phyloP scores from a whole-genome alignment of 2,113 vertebrate genomes.

The Loxodonta africana region DNA sequence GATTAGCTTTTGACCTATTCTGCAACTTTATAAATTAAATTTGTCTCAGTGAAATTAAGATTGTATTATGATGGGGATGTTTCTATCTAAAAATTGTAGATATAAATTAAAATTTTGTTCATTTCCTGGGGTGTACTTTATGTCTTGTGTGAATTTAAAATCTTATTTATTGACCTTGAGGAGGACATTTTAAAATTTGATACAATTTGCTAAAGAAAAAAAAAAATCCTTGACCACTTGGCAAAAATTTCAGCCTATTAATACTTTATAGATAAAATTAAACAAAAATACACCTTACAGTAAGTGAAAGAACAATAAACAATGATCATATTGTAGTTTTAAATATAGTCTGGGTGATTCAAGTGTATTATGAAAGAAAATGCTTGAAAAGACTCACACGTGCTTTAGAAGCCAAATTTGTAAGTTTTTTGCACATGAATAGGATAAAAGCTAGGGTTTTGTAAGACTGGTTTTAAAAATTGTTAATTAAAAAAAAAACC shows the following conservation, averaged over 20 bases:
- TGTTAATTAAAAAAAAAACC: not conserved
- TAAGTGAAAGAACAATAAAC: not conserved
- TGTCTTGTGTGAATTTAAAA: not conserved
- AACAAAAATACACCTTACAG: not conserved
- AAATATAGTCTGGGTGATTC: not conserved
- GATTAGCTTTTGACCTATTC: not conserved
- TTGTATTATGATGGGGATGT: not conserved
- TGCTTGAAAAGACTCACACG: not conserved
- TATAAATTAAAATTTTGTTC: not conserved
- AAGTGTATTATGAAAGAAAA: not conserved
- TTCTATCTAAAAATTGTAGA: not conserved
- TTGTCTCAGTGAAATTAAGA: not conserved
- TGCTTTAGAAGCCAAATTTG: not conserved
- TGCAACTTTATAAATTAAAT: not conserved
- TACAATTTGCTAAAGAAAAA: not conserved
- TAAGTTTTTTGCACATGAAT: not conserved
- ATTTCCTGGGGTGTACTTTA: not conserved
- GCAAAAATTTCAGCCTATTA: not conserved
- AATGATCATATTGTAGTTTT: not conserved
- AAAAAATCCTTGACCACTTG: not conserved
- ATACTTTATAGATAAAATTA: not conserved
- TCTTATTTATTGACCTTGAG: not conserved
- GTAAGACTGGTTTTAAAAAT: not conserved
- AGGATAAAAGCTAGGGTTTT: not conserved
- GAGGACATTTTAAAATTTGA: not conserved